A percentile compares a stretch with the other conserved stretches of the same genome.
Conservation (phyloP, 2,113 vertebrate genomes). For the Copsychus sechellarum region DNA sequence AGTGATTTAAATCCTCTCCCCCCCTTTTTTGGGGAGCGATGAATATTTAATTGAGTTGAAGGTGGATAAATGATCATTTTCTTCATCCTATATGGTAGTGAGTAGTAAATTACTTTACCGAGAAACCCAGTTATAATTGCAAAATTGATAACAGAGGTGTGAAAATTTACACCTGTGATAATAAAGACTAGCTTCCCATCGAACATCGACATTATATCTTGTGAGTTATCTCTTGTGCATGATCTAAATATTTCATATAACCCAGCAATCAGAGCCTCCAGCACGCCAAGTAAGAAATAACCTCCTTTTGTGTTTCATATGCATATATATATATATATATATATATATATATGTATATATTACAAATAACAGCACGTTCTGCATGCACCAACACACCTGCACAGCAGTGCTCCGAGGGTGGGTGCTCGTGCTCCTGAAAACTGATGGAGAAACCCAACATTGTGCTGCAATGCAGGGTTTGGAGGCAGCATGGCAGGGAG, state of each 20-base stretch:
- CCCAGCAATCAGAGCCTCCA: conserved; percentile 7
- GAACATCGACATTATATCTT: conserved; percentile 13
- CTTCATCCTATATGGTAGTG: conserved; percentile 29
- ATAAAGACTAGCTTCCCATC: conserved; percentile 50
- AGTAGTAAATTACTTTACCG: conserved; percentile 53
- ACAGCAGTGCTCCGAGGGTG: background rate
- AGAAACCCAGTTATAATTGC: conserved; percentile 56
- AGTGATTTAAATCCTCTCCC: conserved; percentile 51
- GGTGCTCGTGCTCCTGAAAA: background rate
- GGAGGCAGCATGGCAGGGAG: background rate
- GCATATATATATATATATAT: background rate
- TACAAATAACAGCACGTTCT: background rate
- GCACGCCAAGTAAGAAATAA: conserved; percentile 3
- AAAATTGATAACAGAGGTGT: conserved; percentile 68
- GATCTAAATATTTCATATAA: conserved; percentile 55
- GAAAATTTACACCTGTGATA: conserved; percentile 68
- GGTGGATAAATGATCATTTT: conserved; percentile 53
- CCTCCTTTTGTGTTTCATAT: conserved; percentile 10
- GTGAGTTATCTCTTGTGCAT: conserved; percentile 48
- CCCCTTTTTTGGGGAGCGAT: conserved; percentile 6
- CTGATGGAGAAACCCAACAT: background rate
- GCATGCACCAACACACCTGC: conserved; percentile 42
- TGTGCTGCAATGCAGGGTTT: conserved; percentile 58
- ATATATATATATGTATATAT: background rate
- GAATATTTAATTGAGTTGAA: conserved; percentile 68